Percentiles rank a stretch among this genome's conserved stretches.
Conservation (phyloP, 2,888 invertebrate species). For the Acanthosepion esculentum region DNA sequence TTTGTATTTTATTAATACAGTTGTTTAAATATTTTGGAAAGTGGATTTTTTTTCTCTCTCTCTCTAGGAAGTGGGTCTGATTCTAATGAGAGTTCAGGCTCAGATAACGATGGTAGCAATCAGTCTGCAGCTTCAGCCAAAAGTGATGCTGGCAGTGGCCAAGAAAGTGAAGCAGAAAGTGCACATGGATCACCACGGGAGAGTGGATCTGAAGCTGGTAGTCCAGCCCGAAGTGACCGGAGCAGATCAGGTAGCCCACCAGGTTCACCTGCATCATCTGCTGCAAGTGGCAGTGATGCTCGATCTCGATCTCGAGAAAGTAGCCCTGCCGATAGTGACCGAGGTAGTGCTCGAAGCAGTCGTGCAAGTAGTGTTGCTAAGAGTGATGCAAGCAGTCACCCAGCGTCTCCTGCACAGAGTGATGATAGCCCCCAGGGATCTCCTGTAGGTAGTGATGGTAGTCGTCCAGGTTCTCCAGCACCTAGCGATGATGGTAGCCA, state of each 20-base stretch:
- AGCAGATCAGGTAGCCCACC: slow-evolving; percentile 51
- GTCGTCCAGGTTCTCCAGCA: slow-evolving; percentile 46
- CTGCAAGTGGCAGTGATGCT: slow-evolving; percentile 49
- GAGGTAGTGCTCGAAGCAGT: slow-evolving; percentile 49
- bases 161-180: slow-evolving; percentile 49
- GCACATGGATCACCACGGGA: slow-evolving; percentile 49
- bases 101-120: slow-evolving; percentile 50
- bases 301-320: slow-evolving; percentile 23
- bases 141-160: slow-evolving; percentile 51
- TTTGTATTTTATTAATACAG: not conserved
- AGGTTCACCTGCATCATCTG: slow-evolving; percentile 50
- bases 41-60: not conserved
- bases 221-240: slow-evolving; percentile 51
- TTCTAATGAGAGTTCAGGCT: slow-evolving; percentile 48
- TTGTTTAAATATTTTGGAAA: not conserved
- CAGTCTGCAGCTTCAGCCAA: slow-evolving; percentile 50
- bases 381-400: slow-evolving; percentile 36
- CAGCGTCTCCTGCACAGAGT: slow-evolving; percentile 24
- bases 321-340: slow-evolving; percentile 38
- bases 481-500: slow-evolving; percentile 46
- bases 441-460: slow-evolving; percentile 47
- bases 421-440: slow-evolving; percentile 48
- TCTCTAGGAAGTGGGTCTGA: slow-evolving; percentile 39
- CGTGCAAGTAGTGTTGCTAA: slow-evolving; percentile 51
- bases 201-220: slow-evolving; percentile 49